Conservation (phyloP, 2,113 vertebrate species). For the Pyxicephalus adspersus region DNA sequence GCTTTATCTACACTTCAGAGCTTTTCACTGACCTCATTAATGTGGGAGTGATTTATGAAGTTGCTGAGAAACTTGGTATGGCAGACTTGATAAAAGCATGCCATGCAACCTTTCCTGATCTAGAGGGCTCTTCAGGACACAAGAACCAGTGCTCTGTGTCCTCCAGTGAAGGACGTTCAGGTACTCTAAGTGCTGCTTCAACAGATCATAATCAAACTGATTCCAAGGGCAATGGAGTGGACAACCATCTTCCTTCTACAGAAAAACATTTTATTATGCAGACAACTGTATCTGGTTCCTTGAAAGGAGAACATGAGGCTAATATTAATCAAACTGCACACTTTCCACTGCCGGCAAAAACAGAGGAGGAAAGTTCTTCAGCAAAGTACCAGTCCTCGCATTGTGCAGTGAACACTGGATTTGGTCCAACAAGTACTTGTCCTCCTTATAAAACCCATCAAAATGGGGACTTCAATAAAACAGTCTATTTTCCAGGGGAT, state of each 20-base stretch:
- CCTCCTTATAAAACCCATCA: conserved; percentile 75
- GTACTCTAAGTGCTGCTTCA: conserved; percentile 60
- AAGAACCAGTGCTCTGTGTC: conserved; percentile 66
- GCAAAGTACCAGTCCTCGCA: conserved; percentile 56
- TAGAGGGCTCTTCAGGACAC: conserved; percentile 77
- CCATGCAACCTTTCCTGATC: conserved; percentile 90
- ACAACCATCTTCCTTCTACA: conserved; percentile 64
- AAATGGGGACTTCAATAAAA: conserved; percentile 74
- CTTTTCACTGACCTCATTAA: conserved; percentile 92
- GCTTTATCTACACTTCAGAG: conserved; percentile 93
- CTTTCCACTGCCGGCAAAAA: conserved; percentile 73
- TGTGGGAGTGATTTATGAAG: conserved; percentile 91
- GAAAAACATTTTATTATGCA: conserved; percentile 68
- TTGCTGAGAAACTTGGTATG: conserved; percentile 89
- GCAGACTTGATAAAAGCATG: conserved; percentile 87
- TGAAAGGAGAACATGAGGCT: conserved; percentile 71
- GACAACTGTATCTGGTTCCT: conserved; percentile 62
- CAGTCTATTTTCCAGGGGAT: conserved; percentile 72
- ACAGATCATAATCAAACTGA: conserved; percentile 66
- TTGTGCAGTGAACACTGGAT: conserved; percentile 47
- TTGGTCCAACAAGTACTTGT: conserved; percentile 62
- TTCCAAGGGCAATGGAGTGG: conserved; percentile 59
- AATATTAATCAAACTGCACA: conserved; percentile 62
- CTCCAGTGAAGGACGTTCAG: conserved; percentile 59
- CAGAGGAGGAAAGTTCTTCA: conserved; percentile 69